phyloP scores from a whole-genome alignment of 2,113 vertebrate genomes.

The Suncus etruscus region DNA sequence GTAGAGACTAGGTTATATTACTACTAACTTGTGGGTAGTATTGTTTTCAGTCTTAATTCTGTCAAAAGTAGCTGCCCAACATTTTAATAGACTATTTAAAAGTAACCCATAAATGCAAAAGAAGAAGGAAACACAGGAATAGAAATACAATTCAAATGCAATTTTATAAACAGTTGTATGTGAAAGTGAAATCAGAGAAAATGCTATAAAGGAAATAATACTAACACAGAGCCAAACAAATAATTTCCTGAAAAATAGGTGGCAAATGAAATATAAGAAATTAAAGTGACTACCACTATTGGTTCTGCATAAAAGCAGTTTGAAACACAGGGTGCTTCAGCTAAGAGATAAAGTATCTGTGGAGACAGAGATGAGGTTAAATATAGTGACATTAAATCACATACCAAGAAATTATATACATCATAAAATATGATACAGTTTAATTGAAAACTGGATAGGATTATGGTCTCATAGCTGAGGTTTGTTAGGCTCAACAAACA shows the following conservation, averaged over 20 bases:
- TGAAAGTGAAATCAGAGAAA: background rate
- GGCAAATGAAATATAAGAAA: background rate
- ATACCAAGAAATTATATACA: background rate
- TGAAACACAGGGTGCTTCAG: accelerated
- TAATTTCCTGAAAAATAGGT: background rate
- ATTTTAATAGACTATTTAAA: conserved; percentile 38
- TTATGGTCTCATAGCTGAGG: background rate
- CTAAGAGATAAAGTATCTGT: background rate
- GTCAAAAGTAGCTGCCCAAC: conserved; percentile 1
- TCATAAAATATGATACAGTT: background rate
- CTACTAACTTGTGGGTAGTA: conserved; percentile 52
- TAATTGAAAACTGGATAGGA: background rate
- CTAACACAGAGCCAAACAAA: background rate
- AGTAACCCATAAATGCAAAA: conserved; percentile 32
- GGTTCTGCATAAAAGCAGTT: background rate
- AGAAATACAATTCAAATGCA: background rate
- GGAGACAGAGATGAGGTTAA: background rate
- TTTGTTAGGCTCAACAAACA: background rate
- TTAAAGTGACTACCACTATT: background rate
- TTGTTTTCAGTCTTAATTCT: conserved; percentile 54
- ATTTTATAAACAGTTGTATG: background rate
- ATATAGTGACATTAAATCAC: background rate
- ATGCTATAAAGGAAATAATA: background rate
- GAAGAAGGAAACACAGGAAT: background rate
- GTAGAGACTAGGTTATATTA: conserved; percentile 36